Conservation (phyloP, 2,888 invertebrate genomes). For the Poecilus cupreus region DNA sequence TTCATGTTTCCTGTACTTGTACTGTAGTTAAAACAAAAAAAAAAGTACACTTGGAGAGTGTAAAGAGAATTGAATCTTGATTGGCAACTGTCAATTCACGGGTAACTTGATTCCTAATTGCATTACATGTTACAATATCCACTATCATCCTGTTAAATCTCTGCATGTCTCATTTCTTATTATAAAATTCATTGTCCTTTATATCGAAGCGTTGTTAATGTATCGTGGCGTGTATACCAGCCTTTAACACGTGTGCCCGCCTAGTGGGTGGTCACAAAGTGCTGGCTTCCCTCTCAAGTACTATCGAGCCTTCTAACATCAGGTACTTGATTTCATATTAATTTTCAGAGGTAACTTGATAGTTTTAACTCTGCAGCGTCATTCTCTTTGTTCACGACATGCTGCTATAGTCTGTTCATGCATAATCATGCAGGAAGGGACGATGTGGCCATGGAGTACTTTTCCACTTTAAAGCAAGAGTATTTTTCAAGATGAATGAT, state of each 20-base stretch:
- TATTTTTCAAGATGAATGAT: no score
- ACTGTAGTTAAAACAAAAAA: background rate
- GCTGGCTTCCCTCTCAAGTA: constrained; percentile 47
- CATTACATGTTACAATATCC: constrained; percentile 46
- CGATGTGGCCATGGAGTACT: no score
- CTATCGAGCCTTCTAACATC: constrained; percentile 27
- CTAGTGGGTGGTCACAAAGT: constrained; percentile 52
- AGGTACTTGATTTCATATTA: constrained; percentile 56
- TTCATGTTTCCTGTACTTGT: background rate
- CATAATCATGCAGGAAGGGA: background rate
- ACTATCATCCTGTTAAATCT: constrained; percentile 16
- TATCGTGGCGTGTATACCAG: constrained; percentile 23
- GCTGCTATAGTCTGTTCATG: background rate
- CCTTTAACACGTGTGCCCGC: constrained; percentile 44
- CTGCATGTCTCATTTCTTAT: constrained; percentile 38
- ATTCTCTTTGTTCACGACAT: constrained; percentile 28
- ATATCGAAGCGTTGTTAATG: constrained; percentile 2
- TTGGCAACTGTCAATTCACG: constrained; percentile 42
- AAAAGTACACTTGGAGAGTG: no score
- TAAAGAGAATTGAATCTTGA: constrained; percentile 16
- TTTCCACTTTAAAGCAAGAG: no score
- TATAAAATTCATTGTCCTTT: constrained; percentile 50
- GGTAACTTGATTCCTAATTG: constrained; percentile 51
- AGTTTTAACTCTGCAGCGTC: constrained; percentile 47
- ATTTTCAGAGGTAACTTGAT: constrained; percentile 52